These are phyloP conservation scores for Solen grandis DNA, from an alignment of 1,140 invertebrate genomes.

Conservation along the genomic window DNA sequence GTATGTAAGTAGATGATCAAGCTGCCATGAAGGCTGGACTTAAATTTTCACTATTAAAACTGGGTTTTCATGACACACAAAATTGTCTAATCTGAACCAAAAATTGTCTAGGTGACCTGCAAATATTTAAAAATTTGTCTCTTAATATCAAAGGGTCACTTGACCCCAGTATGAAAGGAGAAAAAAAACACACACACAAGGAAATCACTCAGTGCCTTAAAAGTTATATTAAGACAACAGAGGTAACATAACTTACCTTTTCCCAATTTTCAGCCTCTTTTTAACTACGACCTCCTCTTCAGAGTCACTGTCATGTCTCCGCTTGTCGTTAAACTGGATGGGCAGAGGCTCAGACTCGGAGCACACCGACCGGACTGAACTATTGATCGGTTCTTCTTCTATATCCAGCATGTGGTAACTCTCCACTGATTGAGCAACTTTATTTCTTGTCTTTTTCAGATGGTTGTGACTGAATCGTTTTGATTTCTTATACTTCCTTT, in stretches of 20 bases:
- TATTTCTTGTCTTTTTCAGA: background rate
- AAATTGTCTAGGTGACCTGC: too few species aligned
- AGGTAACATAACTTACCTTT: background rate
- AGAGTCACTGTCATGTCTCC: background rate
- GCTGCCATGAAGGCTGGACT: too few species aligned
- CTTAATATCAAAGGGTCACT: too few species aligned
- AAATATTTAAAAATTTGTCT: too few species aligned
- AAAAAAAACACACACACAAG: too few species aligned
- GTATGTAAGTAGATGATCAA: too few species aligned
- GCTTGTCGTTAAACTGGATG: background rate
- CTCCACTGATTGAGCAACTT: background rate
- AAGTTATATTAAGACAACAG: background rate
- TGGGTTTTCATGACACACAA: too few species aligned
- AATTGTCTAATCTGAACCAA: too few species aligned
- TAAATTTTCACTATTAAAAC: too few species aligned
- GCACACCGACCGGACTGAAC: background rate
- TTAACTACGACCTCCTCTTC: background rate
- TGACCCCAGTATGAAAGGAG: too few species aligned
- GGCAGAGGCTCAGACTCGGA: background rate
- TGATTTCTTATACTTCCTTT: background rate
- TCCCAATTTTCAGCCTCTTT: background rate
- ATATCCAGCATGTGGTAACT: background rate
- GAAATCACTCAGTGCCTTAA: too few species aligned
- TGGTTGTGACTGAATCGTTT: background rate
- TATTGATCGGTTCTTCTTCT: background rate